These are phyloP conservation scores for Paratrypauchen microcephalus DNA, from an alignment of 2,797 vertebrate genomes.

Conservation along the genomic window DNA sequence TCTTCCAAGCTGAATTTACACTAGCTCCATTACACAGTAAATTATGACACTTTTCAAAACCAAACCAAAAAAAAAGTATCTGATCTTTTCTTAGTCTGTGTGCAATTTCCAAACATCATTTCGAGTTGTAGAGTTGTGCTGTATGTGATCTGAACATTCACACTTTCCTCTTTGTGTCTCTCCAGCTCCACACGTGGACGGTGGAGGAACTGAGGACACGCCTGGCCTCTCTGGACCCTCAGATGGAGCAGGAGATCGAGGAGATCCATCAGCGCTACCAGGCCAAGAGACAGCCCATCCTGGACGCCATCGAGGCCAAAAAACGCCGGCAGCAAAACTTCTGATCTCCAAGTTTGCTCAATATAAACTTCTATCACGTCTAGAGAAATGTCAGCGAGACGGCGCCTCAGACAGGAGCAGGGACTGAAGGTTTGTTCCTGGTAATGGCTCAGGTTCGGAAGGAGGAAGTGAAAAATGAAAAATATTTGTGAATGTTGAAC, in stretches of 20 bases:
- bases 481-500: background rate
- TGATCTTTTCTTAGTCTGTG: background rate
- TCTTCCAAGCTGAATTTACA: no score
- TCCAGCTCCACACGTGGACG: slow-evolving; percentile 86
- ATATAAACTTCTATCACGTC: background rate
- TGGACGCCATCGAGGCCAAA: slow-evolving; percentile 94
- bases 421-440: background rate
- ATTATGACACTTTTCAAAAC: no score
- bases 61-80: no score
- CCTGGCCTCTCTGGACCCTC: slow-evolving; percentile 88
- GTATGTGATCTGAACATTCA: background rate
- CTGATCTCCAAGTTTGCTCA: slow-evolving; percentile 61
- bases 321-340: slow-evolving; percentile 90
- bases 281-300: slow-evolving; percentile 92
- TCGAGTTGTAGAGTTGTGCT: background rate
- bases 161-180: background rate
- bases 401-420: background rate
- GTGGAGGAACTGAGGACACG: slow-evolving; percentile 87
- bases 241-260: slow-evolving; percentile 98
- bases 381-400: slow-evolving; percentile 1
- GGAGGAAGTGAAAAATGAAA: slow-evolving; percentile 8
- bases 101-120: background rate
- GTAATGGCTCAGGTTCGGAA: no score
- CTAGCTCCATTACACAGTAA: no score
- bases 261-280: slow-evolving; percentile 95